phyloP scores from a whole-genome alignment of 2,888 invertebrate species.

The Pelosia muscerda region DNA sequence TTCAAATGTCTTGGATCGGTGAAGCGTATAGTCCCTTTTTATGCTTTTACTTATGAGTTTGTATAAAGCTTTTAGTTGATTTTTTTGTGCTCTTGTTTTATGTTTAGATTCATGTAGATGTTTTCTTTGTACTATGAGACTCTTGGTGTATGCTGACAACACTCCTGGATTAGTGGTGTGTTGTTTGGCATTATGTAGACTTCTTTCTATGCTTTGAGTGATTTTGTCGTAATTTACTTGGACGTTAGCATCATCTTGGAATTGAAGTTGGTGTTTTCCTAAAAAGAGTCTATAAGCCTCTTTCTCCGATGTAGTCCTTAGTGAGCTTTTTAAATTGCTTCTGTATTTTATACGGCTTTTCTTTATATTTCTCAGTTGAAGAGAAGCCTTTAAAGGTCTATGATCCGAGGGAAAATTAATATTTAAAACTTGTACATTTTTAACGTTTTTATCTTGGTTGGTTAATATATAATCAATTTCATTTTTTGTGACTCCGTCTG shows the following conservation, averaged over 20 bases:
- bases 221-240: slow-evolving; percentile 14
- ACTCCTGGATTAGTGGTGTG: background rate
- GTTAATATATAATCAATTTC: slow-evolving; percentile 11
- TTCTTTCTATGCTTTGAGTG: slow-evolving; percentile 3
- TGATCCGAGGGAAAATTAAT: background rate
- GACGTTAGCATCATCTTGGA: background rate
- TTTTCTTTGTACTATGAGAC: background rate
- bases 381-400: background rate
- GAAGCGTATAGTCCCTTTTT: slow-evolving; percentile 8
- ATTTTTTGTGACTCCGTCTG: slow-evolving; percentile 6
- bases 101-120: slow-evolving; percentile 11
- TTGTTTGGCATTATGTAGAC: slow-evolving; percentile 1
- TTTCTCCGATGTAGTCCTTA: no score
- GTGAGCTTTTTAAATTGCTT: no score
- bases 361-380: no score
- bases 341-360: no score
- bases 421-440: slow-evolving; percentile 7
- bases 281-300: no score
- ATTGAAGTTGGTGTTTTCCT: background rate
- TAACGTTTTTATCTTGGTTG: slow-evolving; percentile 6
- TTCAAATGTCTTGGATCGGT: slow-evolving; percentile 3
- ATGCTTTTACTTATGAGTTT: slow-evolving; percentile 10
- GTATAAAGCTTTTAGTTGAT: slow-evolving; percentile 8
- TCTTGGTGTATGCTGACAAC: background rate
- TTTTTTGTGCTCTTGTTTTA: slow-evolving; percentile 6